Percentiles rank a stretch among this genome's conserved stretches.
Evolutionary conservation across 1,140 invertebrate species (phyloP).

Genomic region (Pemphigus obesinymphae): DNA sequence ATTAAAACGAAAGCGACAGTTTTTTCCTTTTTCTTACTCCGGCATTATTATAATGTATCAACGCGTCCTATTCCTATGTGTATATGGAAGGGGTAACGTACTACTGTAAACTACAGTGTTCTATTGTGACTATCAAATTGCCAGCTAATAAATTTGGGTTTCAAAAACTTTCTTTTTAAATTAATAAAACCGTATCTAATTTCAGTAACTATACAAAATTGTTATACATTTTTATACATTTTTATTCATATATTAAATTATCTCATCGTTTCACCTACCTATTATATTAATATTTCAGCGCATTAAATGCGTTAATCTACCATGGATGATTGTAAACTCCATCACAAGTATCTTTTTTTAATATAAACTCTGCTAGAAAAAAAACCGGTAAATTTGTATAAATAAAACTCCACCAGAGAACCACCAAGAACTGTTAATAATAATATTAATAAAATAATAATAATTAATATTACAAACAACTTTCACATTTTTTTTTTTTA

Average conservation of each 20-base stretch:
- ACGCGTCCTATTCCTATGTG: background rate
- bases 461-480: too few relatives aligned
- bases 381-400: too few relatives aligned
- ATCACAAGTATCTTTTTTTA: too few relatives aligned
- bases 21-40: background rate
- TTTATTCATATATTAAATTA: background rate
- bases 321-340: too few relatives aligned
- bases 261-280: background rate
- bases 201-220: background rate
- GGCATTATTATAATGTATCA: background rate
- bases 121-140: background rate
- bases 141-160: background rate
- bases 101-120: background rate
- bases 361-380: too few relatives aligned
- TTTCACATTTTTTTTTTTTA: too few relatives aligned
- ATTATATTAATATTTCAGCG: too few relatives aligned
- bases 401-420: too few relatives aligned
- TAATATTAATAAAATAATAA: too few relatives aligned
- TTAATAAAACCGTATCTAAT: background rate
- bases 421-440: too few relatives aligned
- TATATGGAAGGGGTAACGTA: background rate
- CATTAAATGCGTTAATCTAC: too few relatives aligned
- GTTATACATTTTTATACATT: background rate
- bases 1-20: conserved; percentile 28
- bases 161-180: conserved; percentile 9